Conservation (phyloP, 2,888 invertebrate genomes). For the Argyresthia albistria region DNA sequence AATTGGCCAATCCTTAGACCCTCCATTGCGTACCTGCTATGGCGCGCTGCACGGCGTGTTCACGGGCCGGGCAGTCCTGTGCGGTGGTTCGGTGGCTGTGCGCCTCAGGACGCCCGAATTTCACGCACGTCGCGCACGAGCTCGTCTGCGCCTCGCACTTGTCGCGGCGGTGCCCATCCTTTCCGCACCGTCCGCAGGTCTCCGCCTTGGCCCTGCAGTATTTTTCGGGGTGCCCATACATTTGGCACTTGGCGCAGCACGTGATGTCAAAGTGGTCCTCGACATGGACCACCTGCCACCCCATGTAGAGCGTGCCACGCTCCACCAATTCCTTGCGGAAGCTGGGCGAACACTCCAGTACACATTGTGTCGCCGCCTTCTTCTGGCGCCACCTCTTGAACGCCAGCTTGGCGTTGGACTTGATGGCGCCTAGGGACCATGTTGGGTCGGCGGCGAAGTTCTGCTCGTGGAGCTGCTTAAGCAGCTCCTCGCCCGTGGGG, state of each 20-base stretch:
- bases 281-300: slow-evolving; percentile 11
- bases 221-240: slow-evolving; percentile 23
- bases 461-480: not conserved
- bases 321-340: slow-evolving; percentile 1
- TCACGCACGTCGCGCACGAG: not conserved
- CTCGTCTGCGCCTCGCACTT: slow-evolving; percentile 4
- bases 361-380: not conserved
- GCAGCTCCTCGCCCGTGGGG: not conserved
- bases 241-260: slow-evolving; percentile 22
- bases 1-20: slow-evolving; percentile 3
- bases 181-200: slow-evolving; percentile 17
- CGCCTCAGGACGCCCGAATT: slow-evolving; percentile 1
- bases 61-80: slow-evolving; percentile 12
- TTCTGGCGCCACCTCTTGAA: not conserved
- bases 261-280: slow-evolving; percentile 11
- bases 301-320: slow-evolving; percentile 8
- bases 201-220: slow-evolving; percentile 11
- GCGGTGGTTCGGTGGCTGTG: slow-evolving; percentile 11
- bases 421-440: not conserved
- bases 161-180: slow-evolving; percentile 7
- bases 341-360: slow-evolving; percentile 10
- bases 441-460: slow-evolving; percentile 7
- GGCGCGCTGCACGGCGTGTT: not conserved
- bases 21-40: not conserved
- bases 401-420: not conserved